phyloP scores from a whole-genome alignment of 2,888 invertebrate species.

The Pelosia muscerda region DNA sequence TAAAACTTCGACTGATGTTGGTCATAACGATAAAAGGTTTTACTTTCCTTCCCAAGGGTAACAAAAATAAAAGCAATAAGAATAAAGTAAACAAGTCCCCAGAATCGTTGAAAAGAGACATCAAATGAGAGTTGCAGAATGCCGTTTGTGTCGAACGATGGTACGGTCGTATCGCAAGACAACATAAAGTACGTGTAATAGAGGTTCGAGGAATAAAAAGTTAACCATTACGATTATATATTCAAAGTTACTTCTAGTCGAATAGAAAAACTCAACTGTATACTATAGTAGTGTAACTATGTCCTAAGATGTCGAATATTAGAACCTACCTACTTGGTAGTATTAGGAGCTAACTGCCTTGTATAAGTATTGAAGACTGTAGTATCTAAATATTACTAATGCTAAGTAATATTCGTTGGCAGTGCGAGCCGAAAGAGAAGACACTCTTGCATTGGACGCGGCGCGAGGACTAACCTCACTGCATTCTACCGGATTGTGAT shows the following conservation, averaged over 20 bases:
- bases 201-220: constrained; percentile 15
- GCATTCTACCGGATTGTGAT: too few relatives aligned
- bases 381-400: too few relatives aligned
- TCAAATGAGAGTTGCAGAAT: constrained; percentile 39
- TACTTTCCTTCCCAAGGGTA: constrained; percentile 39
- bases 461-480: too few relatives aligned
- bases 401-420: too few relatives aligned
- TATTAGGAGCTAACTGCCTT: too few relatives aligned
- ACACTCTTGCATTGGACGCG: too few relatives aligned
- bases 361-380: too few relatives aligned
- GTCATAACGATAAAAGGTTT: constrained; percentile 50
- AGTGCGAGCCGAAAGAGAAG: too few relatives aligned
- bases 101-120: constrained; percentile 45
- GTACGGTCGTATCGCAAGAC: constrained; percentile 25
- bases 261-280: not conserved
- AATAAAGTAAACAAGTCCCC: constrained; percentile 48
- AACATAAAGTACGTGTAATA: constrained; percentile 16
- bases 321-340: too few relatives aligned
- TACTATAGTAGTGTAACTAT: not conserved
- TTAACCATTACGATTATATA: not conserved
- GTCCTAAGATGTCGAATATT: not conserved
- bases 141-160: constrained; percentile 29
- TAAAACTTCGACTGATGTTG: constrained; percentile 45
- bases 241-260: not conserved
- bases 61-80: constrained; percentile 49